These are phyloP conservation scores for Lontra canadensis DNA, from an alignment of 2,113 vertebrate species.

Conservation along the genomic window DNA sequence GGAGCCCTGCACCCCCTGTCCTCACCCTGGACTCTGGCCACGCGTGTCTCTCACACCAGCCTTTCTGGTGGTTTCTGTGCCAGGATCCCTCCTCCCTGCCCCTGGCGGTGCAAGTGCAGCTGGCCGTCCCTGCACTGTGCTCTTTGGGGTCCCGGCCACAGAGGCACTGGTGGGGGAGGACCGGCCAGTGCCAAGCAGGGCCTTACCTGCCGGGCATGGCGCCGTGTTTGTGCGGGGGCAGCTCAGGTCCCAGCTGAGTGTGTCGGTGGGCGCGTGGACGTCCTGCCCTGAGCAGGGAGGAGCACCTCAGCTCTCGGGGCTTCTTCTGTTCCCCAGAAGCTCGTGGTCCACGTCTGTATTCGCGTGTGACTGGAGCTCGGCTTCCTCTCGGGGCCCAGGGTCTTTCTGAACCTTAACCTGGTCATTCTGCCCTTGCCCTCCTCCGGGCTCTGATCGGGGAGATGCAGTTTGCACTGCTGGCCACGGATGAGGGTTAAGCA, in stretches of 20 bases:
- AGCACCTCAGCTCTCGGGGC: background rate
- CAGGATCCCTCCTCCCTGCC: too few relatives aligned
- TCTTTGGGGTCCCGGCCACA: accelerated
- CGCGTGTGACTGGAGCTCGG: background rate
- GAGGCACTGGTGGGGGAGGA: background rate
- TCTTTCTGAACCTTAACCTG: background rate
- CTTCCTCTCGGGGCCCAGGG: background rate
- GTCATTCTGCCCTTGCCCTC: background rate
- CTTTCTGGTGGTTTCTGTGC: background rate
- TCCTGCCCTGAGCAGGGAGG: background rate
- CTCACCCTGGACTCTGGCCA: background rate
- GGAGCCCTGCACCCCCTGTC: background rate
- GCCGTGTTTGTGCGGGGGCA: accelerated
- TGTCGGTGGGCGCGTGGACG: accelerated
- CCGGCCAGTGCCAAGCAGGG: background rate
- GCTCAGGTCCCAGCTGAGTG: background rate
- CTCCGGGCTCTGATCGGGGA: too few relatives aligned
- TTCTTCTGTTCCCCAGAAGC: background rate
- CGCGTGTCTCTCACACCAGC: background rate
- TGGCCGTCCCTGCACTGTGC: accelerated
- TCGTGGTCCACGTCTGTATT: accelerated
- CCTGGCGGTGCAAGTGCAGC: background rate
- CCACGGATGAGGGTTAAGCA: accelerated
- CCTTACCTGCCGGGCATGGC: background rate
- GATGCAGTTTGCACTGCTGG: accelerated